phyloP scores from a whole-genome alignment of 2,797 vertebrate genomes.

The Mareca strepera region DNA sequence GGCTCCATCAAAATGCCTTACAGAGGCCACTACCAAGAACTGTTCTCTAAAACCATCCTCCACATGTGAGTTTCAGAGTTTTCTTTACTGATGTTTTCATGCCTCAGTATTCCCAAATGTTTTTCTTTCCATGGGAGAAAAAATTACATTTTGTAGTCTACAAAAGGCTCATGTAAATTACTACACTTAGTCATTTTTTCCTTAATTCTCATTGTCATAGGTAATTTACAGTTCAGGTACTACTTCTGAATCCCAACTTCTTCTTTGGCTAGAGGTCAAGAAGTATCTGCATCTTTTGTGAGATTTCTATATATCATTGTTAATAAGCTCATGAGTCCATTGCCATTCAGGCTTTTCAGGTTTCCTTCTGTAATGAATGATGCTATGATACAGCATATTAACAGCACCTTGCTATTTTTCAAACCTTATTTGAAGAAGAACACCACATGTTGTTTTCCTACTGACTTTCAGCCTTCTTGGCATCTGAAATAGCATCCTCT shows the following conservation, averaged over 20 bases:
- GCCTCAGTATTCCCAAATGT: background rate
- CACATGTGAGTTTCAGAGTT: background rate
- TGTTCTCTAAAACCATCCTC: background rate
- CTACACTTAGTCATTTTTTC: background rate
- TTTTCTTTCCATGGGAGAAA: background rate
- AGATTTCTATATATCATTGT: background rate
- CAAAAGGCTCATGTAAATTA: background rate
- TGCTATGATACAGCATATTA: constrained; percentile 12
- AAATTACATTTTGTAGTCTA: background rate
- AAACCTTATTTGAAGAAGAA: constrained; percentile 40
- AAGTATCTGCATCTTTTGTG: constrained; percentile 15
- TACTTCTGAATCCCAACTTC: constrained; percentile 7
- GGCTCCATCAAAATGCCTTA: background rate
- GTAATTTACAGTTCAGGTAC: background rate
- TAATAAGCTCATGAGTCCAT: background rate
- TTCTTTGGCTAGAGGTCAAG: constrained; percentile 7
- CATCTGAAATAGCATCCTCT: background rate
- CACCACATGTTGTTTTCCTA: background rate
- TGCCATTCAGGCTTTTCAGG: constrained; percentile 5
- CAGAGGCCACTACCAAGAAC: background rate
- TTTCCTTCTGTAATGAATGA: constrained; percentile 28
- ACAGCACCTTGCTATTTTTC: constrained; percentile 23
- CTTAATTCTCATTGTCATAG: background rate
- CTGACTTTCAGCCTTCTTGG: background rate
- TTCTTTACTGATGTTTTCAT: background rate